Conservation (phyloP, 2,113 vertebrate species). For the Platysternon megacephalum region DNA sequence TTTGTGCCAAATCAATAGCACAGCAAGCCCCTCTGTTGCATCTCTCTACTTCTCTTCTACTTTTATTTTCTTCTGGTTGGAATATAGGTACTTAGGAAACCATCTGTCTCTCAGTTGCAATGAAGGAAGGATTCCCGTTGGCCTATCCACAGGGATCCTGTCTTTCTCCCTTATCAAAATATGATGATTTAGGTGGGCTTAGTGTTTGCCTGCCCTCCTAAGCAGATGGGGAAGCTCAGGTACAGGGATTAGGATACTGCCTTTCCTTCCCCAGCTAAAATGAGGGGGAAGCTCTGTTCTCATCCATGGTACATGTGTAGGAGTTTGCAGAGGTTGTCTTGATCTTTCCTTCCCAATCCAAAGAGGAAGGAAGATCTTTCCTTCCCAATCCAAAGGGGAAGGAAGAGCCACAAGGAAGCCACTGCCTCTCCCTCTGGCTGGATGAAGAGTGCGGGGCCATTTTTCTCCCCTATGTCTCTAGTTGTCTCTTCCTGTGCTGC, state of each 20-base stretch:
- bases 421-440: neutral
- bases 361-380: neutral
- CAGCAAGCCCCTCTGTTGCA: neutral
- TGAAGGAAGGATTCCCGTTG: too few species aligned
- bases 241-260: neutral
- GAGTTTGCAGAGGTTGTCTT: neutral
- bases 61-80: too few species aligned
- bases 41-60: too few species aligned
- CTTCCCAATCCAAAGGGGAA: neutral
- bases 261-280: neutral
- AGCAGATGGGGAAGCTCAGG: neutral
- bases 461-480: too few species aligned
- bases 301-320: neutral
- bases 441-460: neutral
- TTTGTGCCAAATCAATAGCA: neutral
- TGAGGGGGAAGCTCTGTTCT: neutral
- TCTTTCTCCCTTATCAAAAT: neutral
- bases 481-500: too few species aligned
- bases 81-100: too few species aligned
- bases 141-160: too few species aligned
- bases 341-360: neutral
- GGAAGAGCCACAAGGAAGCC: neutral
- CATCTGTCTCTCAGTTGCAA: too few species aligned
- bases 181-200: neutral
- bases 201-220: neutral